Evolutionary conservation across 30 jellyfish, hydroid and myxozoan species (phyloP).

Genomic region (Turritopsis dohrnii): DNA sequence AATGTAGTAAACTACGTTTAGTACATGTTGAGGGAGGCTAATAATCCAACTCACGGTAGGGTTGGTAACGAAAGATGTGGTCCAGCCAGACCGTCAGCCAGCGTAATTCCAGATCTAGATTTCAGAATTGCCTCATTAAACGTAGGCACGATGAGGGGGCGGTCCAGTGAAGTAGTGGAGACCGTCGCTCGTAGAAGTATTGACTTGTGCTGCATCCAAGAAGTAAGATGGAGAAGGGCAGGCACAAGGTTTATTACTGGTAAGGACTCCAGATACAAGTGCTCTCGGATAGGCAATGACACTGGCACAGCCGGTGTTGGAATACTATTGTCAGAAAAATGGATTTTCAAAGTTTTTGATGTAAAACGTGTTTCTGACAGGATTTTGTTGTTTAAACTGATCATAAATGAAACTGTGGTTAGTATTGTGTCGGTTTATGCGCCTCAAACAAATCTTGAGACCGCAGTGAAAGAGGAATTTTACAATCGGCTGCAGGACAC

Average conservation of each 20-base stretch:
- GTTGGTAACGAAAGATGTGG: constrained; percentile 1
- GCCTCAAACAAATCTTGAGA: constrained; percentile 15
- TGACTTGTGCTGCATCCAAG: constrained; percentile 25
- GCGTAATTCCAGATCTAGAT: not conserved
- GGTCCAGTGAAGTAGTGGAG: constrained; percentile 25
- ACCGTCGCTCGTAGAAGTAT: constrained; percentile 1
- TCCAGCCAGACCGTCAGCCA: constrained; percentile 1
- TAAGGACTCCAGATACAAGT: constrained; percentile 11
- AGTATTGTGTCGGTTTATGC: constrained; percentile 10
- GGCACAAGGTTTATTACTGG: constrained; percentile 10
- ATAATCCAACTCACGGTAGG: constrained; percentile 11
- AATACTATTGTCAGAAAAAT: not conserved
- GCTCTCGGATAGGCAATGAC: not conserved
- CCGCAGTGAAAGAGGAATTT: constrained; percentile 12
- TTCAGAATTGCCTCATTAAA: not conserved
- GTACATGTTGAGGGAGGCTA: too few species aligned
- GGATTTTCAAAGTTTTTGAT: not conserved
- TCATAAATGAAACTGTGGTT: not conserved
- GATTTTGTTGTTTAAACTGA: constrained; percentile 3
- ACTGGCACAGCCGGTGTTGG: constrained; percentile 20
- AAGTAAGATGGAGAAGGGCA: constrained; percentile 23
- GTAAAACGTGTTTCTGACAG: constrained; percentile 21
- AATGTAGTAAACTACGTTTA: too few species aligned
- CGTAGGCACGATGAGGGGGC: constrained; percentile 1
- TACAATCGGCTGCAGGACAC: not conserved